Evolutionary conservation across 2,797 vertebrate genomes (phyloP), one percentile per base, ranked within the genome.

Genomic region (Glossophaga mutica): DNA sequence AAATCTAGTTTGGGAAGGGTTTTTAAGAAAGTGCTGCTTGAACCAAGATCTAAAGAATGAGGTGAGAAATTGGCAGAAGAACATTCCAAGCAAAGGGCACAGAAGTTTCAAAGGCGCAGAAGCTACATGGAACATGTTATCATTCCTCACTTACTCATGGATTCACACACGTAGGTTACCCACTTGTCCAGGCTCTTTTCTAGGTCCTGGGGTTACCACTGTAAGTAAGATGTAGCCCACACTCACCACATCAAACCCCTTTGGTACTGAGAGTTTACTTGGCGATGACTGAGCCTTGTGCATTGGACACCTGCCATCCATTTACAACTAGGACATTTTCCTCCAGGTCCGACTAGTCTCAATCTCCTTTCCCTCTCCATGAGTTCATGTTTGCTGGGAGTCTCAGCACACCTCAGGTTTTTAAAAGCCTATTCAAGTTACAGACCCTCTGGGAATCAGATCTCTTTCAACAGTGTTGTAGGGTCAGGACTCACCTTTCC

Each of bases 401-500:
- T 83, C 82, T 50, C 78, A 26, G 29, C 8, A 67, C 19, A 22
- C 22, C 48, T 85, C 57, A 39, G 22, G 50, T 6, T 59, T 26
- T 57, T 59, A 44, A 29, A 90, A 85, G 34, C 16, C 55, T 84
- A 32, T 39, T 74, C 26, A 37, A 81, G 18, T 52, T 42, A 55
- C 6, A 87, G 52, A 87, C 22, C 55, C 6, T 90, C 10, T 42
- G 21, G 48, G 52, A 26, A 55, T 48, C 6, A 29, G 67, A 90
- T 0, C 32, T 79, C 42, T 86, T 70, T 94, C 52, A 87, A 52
- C 39, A 83, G 3, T 42, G 22, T 42, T 44, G 3, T 55, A 79
- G 65, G 44, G 39, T 55, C 9, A 59, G 48, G n/a, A 81, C 94
- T 96, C 46, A 97, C 97, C 87, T 97, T 87, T 92, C 48, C 14